Conservation (phyloP, 2,888 invertebrate species). For the Conchocele bisecta region DNA sequence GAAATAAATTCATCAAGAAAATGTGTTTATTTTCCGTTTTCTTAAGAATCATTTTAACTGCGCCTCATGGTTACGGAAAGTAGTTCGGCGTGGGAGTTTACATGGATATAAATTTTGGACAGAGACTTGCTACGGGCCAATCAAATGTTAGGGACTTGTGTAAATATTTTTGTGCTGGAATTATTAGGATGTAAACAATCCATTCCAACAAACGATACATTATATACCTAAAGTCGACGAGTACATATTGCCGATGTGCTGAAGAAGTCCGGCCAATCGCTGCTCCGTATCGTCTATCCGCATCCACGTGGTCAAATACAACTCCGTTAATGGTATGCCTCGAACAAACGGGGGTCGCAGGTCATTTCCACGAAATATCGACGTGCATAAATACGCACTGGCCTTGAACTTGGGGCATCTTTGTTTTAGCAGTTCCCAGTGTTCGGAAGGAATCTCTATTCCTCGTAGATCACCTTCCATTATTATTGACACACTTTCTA, state of each 20-base stretch:
- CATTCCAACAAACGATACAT: background rate
- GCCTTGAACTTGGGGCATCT: conserved; percentile 46
- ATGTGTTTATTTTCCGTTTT: too few relatives aligned
- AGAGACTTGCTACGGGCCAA: too few relatives aligned
- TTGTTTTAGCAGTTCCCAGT: conserved; percentile 47
- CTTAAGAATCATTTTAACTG: too few relatives aligned
- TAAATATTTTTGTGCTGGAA: too few relatives aligned
- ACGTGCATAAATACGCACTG: conserved; percentile 54
- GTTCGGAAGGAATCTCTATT: conserved; percentile 47
- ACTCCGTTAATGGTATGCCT: conserved; percentile 54
- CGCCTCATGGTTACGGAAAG: too few relatives aligned
- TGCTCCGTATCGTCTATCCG: conserved; percentile 40
- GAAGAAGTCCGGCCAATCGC: conserved; percentile 26
- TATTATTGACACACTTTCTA: conserved; percentile 54
- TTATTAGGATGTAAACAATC: too few relatives aligned
- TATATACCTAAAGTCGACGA: conserved; percentile 41
- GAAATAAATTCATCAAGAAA: too few relatives aligned
- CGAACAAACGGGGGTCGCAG: conserved; percentile 51
- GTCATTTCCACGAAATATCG: conserved; percentile 54
- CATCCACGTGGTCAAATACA: conserved; percentile 61
- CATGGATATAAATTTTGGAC: too few relatives aligned
- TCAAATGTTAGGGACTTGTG: too few relatives aligned
- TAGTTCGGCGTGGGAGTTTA: too few relatives aligned
- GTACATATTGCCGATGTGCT: conserved; percentile 48
- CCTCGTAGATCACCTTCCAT: conserved; percentile 56